Base-by-base conservation (phyloP, 2,797 vertebrate species). In the Trachurus trachurus region DNA sequence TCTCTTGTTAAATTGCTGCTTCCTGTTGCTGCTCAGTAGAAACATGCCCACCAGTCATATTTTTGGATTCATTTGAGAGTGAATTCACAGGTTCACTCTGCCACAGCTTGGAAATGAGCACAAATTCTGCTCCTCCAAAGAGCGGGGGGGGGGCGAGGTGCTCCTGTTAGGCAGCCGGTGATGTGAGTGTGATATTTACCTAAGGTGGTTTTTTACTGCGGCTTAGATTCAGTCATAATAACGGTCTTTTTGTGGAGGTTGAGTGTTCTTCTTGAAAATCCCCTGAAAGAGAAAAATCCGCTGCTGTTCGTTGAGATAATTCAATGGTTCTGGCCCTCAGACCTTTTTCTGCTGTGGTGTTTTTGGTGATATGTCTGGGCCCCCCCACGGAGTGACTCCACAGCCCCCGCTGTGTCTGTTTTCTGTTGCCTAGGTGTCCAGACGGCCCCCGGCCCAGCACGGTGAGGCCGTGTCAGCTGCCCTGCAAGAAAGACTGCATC, bases 401-500 rank as follows among this genome's bases (percentile, higher is more conserved):
- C 16, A 75, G 17, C 47, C 66, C 66, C 57, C 0, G 3, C 67
- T 87, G 66, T n/a, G 12, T 81, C 63, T 84, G 64, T 71, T 37
- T 76, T 82, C 7, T 83, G 17, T 76, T 50, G 0, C 57, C 11
- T 37, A 99, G 98, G 86, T 99, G 98, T 92, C 98, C 98, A 67
- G 98, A 99, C 79, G 96, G 93, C 64, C 97, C 98, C 62, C 96
- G 98, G 6, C 98, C 98, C 64, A 96, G 94, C 90, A 97, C 97
- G 0, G 94, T 99, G 88, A 94, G 96, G 31, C 95, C 96, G 0
- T 99, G 98, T 87, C 94, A 96, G 72, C 94, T 99, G 82, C 97
- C 97, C 66, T 99, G 98, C 76, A 96, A 97, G 88, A 98, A 96
- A 67, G 98, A 99, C 88, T 99, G 98, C 37, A 96, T 98, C 15